Base-by-base conservation (phyloP, 2,888 invertebrate genomes). In the Patella depressa region DNA sequence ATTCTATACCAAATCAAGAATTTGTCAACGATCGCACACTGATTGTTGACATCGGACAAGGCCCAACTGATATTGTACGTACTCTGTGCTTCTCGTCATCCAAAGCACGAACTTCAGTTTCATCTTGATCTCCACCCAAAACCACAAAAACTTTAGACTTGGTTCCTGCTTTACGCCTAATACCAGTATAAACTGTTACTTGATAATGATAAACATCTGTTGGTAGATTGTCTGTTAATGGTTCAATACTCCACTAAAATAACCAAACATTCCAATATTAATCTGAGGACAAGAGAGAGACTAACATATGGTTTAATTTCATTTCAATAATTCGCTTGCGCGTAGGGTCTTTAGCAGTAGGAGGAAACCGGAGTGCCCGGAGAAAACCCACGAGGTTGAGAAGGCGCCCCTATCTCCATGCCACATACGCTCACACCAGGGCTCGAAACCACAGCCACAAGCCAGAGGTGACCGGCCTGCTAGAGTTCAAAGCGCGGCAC, bases 171-270 rank as follows among this genome's bases (percentile, higher is more conserved):
- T 79, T 77, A 15, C 82, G 24, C 17, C 84, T 79, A 71, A 85
- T 71, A 9, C 90, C 90, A 14, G 91, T 91, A 78, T 86, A 88
- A 11, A 91, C 89, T 5, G 85, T 83, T 71, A 90, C 81, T 57
- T 89, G 87, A 80, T 91, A 91, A 45, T 89, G 83, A 80, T 89
- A 89, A 69, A 85, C 87, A 73, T 89, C 88, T 5, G 85, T 83
- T 2, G 85, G 84, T 70, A 89, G 86, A 77, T 90, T 90, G 79
- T 90, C 90, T 12, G 83, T 81, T 34, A 89, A 76, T 34, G 89
- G 86, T 5, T 83, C 82, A 73, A 79, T 80, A 0, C 81, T 81
- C 86, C 86, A 86, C 86, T 86, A 73, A 29, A 81, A 77, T 24
- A 55, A 45, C 34, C 73, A n/a, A 34, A 45, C 45, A 45, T 45